Percentiles rank a stretch among this genome's conserved stretches.
These are phyloP conservation scores for Hyaena hyaena DNA, from an alignment of 2,113 vertebrate genomes.

Conservation along the genomic window DNA sequence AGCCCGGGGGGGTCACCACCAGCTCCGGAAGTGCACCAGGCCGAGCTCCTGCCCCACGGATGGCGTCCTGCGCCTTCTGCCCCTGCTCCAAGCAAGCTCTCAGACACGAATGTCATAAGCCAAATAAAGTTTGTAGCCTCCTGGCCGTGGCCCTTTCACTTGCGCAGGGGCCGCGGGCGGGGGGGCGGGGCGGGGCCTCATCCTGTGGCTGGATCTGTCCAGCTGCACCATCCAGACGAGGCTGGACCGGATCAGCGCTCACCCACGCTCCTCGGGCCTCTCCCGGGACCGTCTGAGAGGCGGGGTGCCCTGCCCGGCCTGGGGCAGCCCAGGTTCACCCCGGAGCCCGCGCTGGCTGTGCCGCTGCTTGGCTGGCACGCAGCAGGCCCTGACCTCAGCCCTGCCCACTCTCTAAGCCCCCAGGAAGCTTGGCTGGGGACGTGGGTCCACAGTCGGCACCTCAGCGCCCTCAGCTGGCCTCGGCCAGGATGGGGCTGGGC, in stretches of 20 bases:
- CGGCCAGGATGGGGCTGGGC: fast-evolving
- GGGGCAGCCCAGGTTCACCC: background rate
- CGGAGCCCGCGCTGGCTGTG: background rate
- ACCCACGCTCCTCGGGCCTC: fast-evolving
- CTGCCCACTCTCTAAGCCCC: fast-evolving
- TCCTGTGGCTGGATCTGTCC: fast-evolving
- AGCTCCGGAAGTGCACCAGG: background rate
- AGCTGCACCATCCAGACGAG: fast-evolving
- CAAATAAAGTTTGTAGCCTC: conserved; percentile 57
- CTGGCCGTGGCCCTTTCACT: background rate
- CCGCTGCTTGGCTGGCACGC: background rate
- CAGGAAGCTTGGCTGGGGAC: fast-evolving
- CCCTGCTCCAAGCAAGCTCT: fast-evolving
- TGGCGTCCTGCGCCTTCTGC: fast-evolving
- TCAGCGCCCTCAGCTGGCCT: background rate
- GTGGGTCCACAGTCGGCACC: background rate
- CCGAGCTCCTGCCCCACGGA: fast-evolving
- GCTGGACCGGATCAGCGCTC: background rate
- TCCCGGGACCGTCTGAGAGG: background rate
- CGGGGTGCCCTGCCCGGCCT: background rate
- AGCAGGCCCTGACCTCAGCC: fast-evolving
- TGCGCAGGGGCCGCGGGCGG: fast-evolving
- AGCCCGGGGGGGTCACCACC: background rate
- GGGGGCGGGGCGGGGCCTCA: background rate
- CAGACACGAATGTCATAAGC: background rate